These are phyloP conservation scores for Trididemnum clinides DNA, from an alignment of 23 tunicate species.

Conservation along the genomic window DNA sequence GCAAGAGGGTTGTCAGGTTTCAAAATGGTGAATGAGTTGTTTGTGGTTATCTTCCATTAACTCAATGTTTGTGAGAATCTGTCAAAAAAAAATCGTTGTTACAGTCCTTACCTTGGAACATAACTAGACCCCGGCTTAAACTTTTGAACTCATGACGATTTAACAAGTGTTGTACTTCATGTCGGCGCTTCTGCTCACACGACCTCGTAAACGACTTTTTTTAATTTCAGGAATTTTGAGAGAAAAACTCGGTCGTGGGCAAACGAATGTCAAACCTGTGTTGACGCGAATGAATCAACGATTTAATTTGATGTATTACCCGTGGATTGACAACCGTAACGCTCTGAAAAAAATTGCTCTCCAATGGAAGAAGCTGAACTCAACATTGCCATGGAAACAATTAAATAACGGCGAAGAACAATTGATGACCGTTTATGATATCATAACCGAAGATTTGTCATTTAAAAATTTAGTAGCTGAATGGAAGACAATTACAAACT, in stretches of 20 bases:
- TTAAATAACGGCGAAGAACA: background rate
- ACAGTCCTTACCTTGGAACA: background rate
- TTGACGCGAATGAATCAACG: conserved; percentile 17
- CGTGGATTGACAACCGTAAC: conserved; percentile 21
- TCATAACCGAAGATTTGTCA: too few relatives aligned
- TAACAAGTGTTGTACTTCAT: too few relatives aligned
- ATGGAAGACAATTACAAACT: too few relatives aligned
- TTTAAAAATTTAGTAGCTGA: too few relatives aligned
- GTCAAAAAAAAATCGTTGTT: too few relatives aligned
- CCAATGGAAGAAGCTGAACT: conserved; percentile 47
- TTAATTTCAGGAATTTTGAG: conserved; percentile 52
- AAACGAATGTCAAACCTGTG: conserved; percentile 45
- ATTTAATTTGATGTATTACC: conserved; percentile 58
- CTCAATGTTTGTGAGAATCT: too few relatives aligned
- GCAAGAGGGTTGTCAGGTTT: too few relatives aligned
- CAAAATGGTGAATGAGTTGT: too few relatives aligned
- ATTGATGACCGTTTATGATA: background rate
- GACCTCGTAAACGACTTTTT: background rate
- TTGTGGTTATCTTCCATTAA: too few relatives aligned
- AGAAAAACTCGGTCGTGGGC: conserved; percentile 45
- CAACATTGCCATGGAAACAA: conserved; percentile 41
- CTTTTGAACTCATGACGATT: too few relatives aligned
- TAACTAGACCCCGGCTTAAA: too few relatives aligned
- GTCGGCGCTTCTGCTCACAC: background rate
- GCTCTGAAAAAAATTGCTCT: conserved; percentile 38